phyloP scores from a whole-genome alignment of 2,888 invertebrate genomes.

The Cybosia mesomella region DNA sequence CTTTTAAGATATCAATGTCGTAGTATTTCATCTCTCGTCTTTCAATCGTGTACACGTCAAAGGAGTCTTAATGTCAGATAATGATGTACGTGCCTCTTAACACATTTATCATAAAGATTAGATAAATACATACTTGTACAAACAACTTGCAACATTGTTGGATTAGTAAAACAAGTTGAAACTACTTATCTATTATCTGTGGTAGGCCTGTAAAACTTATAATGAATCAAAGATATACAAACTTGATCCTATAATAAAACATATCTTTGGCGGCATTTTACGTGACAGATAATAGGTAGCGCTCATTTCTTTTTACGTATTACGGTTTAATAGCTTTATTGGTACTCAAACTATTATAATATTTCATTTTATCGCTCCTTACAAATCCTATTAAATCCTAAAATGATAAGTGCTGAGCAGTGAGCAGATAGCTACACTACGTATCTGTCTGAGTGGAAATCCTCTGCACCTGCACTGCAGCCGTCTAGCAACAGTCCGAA shows the following conservation, averaged over 20 bases:
- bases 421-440: neutral
- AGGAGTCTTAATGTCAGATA: slow-evolving; percentile 13
- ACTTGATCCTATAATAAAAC: neutral
- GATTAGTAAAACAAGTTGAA: neutral
- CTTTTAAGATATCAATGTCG: neutral
- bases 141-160: slow-evolving; percentile 10
- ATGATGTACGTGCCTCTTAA: slow-evolving; percentile 13
- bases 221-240: slow-evolving; percentile 2
- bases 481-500: neutral
- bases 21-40: neutral
- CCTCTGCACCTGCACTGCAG: neutral
- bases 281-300: neutral
- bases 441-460: neutral
- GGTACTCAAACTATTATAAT: neutral
- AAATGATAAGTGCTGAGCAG: neutral
- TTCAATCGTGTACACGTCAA: slow-evolving; percentile 10
- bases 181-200: slow-evolving; percentile 4
- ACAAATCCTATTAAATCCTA: neutral
- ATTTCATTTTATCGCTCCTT: neutral
- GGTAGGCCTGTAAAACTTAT: neutral
- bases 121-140: slow-evolving; percentile 1
- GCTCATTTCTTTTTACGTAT: neutral
- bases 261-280: neutral
- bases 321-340: neutral
- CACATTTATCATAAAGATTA: slow-evolving; percentile 8